A percentile compares a stretch with the other conserved stretches of the same genome.
Conservation (phyloP, 2,113 vertebrate genomes). For the Garra rufa region DNA sequence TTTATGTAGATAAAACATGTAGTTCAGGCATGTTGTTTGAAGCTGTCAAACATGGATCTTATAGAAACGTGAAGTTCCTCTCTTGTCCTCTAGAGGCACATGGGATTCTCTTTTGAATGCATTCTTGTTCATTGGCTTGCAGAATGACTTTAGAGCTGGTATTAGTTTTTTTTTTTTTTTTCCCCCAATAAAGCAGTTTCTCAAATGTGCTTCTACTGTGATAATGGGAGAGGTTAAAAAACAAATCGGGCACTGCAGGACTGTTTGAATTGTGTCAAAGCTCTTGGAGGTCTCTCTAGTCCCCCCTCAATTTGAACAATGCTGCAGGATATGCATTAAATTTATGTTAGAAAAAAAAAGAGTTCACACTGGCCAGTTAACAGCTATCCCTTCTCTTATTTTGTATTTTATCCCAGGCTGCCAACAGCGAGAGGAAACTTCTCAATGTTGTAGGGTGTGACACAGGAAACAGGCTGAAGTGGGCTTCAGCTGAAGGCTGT, state of each 20-base stretch:
- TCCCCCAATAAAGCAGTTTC: background rate
- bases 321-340: constrained; percentile 1
- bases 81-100: constrained; percentile 40
- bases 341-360: background rate
- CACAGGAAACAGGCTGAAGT: constrained; percentile 47
- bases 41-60: background rate
- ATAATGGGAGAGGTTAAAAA: background rate
- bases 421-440: constrained; percentile 55
- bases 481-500: constrained; percentile 49
- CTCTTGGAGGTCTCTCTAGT: background rate
- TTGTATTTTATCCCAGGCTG: constrained; percentile 37
- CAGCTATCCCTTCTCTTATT: background rate
- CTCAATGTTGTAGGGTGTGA: constrained; percentile 45
- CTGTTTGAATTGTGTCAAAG: background rate
- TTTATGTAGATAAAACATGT: background rate
- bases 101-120: constrained; percentile 3
- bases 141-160: background rate
- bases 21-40: background rate
- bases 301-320: background rate
- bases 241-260: background rate
- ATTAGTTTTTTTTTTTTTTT: background rate
- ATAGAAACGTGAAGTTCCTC: background rate
- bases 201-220: background rate
- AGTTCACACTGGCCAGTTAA: background rate
- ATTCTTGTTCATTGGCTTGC: constrained; percentile 9